A percentile compares a stretch with the other conserved stretches of the same genome.
These are phyloP conservation scores for Hexactinellida sp. DNA, from an alignment of 37 sponge, comb jelly and placozoan genomes.

Conservation along the genomic window DNA sequence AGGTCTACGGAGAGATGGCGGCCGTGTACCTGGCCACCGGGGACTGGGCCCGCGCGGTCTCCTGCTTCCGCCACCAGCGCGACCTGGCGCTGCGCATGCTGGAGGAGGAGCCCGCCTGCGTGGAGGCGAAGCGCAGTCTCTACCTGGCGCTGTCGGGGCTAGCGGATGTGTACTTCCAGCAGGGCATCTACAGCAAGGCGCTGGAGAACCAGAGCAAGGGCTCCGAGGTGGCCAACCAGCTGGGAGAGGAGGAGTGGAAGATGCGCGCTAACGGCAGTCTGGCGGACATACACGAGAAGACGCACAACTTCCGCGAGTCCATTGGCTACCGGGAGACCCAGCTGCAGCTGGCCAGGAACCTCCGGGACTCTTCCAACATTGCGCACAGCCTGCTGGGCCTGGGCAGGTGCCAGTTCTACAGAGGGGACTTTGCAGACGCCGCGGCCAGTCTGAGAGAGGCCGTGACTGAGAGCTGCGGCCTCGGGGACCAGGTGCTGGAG, in stretches of 20 bases:
- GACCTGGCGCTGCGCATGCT: not conserved
- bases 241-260: not conserved
- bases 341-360: constrained; percentile 32
- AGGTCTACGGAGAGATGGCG: constrained; percentile 59
- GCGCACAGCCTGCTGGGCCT: constrained; percentile 57
- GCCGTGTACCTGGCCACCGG: not conserved
- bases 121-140: not conserved
- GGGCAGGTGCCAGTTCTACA: constrained; percentile 56
- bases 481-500: constrained; percentile 32
- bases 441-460: constrained; percentile 64
- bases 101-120: not conserved
- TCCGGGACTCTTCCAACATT: constrained; percentile 34
- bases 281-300: constrained; percentile 5
- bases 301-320: constrained; percentile 17
- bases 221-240: not conserved
- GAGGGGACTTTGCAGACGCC: constrained; percentile 38
- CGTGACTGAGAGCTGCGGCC: constrained; percentile 35
- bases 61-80: not conserved
- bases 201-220: constrained; percentile 2
- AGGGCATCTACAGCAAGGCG: not conserved
- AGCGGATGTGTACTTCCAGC: not conserved
- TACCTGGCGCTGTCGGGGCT: not conserved
- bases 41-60: not conserved
- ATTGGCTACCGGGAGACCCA: constrained; percentile 55
- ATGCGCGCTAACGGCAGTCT: constrained; percentile 2